Percentiles rank a stretch among this genome's conserved stretches.
phyloP scores from a whole-genome alignment of 2,888 invertebrate species.

The Xanthorhoe designata region DNA sequence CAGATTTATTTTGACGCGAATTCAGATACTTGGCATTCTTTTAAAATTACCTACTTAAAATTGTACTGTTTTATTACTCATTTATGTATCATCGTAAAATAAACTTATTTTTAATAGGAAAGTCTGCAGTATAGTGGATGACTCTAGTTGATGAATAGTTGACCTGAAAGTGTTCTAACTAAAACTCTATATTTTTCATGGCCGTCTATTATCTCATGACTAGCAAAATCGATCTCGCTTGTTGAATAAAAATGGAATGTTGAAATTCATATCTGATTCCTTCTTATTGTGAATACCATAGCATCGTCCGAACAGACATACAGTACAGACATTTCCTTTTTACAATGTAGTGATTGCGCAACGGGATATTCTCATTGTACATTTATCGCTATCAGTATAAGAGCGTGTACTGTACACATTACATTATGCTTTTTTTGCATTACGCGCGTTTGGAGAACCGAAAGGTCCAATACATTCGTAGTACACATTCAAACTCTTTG shows the following conservation, averaged over 20 bases:
- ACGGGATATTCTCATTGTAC: constrained; percentile 48
- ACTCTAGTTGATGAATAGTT: not conserved
- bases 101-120: constrained; percentile 21
- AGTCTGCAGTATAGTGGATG: not conserved
- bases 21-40: constrained; percentile 54
- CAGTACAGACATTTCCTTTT: constrained; percentile 13
- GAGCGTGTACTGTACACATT: too few species aligned
- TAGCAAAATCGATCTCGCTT: not conserved
- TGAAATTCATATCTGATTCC: constrained; percentile 12
- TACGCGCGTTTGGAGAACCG: too few species aligned
- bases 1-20: constrained; percentile 57
- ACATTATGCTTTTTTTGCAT: too few species aligned
- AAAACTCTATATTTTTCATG: not conserved
- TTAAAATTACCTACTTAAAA: constrained; percentile 44
- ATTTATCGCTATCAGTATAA: constrained; percentile 59
- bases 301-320: constrained; percentile 17
- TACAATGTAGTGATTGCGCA: constrained; percentile 54
- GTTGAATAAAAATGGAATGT: not conserved
- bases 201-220: not conserved
- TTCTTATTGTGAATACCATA: constrained; percentile 14
- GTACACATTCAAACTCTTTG: too few species aligned
- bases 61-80: constrained; percentile 42
- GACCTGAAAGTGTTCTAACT: not conserved
- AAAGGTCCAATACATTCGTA: too few species aligned
- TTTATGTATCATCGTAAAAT: constrained; percentile 40